phyloP scores from a whole-genome alignment of 2,888 invertebrate species.

The Drosophila pegasa region DNA sequence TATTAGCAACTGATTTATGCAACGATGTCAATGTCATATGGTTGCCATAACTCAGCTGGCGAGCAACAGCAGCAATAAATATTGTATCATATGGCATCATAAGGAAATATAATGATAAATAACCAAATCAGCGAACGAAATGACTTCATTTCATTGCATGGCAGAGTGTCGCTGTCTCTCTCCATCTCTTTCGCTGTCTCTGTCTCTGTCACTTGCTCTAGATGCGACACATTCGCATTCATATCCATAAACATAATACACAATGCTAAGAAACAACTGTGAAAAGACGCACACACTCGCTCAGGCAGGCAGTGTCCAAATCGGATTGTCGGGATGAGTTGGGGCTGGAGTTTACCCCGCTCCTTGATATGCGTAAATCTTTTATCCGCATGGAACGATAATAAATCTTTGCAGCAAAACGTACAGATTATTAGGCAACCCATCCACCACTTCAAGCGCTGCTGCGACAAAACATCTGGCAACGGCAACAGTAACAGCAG shows the following conservation, averaged over 20 bases:
- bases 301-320: slow-evolving; percentile 23
- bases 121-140: slow-evolving; percentile 76
- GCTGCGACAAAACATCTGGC: slow-evolving; percentile 78
- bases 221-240: slow-evolving; percentile 61
- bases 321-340: slow-evolving; percentile 18
- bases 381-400: slow-evolving; percentile 80
- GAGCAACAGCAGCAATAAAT: slow-evolving; percentile 60
- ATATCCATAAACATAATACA: slow-evolving; percentile 58
- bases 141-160: slow-evolving; percentile 72
- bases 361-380: slow-evolving; percentile 70
- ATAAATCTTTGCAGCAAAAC: slow-evolving; percentile 78
- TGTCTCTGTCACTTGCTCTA: slow-evolving; percentile 8
- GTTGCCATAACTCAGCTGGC: slow-evolving; percentile 60
- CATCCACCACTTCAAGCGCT: slow-evolving; percentile 11
- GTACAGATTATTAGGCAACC: slow-evolving; percentile 76
- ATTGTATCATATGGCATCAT: slow-evolving; percentile 77
- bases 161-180: slow-evolving; percentile 2
- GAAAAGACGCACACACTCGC: slow-evolving; percentile 23
- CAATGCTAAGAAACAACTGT: slow-evolving; percentile 40
- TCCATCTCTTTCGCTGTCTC: not conserved
- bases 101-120: slow-evolving; percentile 78
- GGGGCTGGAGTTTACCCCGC: slow-evolving; percentile 29
- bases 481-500: slow-evolving; percentile 22
- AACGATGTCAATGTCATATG: slow-evolving; percentile 74
- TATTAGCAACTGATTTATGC: slow-evolving; percentile 64